Percentiles rank a stretch among this genome's conserved stretches.
phyloP scores from a whole-genome alignment of 2,113 vertebrate genomes.

The Aphyosemion australe region DNA sequence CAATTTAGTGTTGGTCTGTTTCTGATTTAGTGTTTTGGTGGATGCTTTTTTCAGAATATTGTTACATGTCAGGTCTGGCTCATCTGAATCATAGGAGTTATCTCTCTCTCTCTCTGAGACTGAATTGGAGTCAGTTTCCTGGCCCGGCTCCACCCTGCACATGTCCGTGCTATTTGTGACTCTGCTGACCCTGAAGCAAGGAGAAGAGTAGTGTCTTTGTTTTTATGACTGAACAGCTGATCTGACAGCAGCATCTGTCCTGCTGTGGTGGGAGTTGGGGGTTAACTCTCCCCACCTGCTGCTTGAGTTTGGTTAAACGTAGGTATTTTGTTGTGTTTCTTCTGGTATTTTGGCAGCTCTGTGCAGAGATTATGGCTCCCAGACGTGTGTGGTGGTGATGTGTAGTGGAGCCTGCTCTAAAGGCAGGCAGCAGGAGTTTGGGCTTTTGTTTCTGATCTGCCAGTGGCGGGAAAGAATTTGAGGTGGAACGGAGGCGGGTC shows the following conservation, averaged over 20 bases:
- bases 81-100: too few relatives aligned
- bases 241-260: constrained; percentile 9
- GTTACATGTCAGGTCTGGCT: too few relatives aligned
- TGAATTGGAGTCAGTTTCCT: constrained; percentile 18
- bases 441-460: constrained; percentile 39
- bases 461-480: constrained; percentile 34
- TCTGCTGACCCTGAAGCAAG: constrained; percentile 24
- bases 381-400: too few relatives aligned
- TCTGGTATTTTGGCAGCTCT: neutral
- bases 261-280: neutral
- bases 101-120: neutral
- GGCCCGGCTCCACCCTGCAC: constrained; percentile 7
- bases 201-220: constrained; percentile 47
- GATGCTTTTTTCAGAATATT: too few relatives aligned
- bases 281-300: constrained; percentile 16
- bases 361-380: too few relatives aligned
- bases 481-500: neutral
- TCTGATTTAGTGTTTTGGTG: too few relatives aligned
- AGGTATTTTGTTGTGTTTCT: too few relatives aligned
- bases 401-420: constrained; percentile 13
- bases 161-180: constrained; percentile 41
- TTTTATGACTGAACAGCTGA: constrained; percentile 41
- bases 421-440: constrained; percentile 18
- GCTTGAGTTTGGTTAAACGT: neutral
- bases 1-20: too few relatives aligned